phyloP scores from a whole-genome alignment of 2,888 invertebrate genomes.

The Troides oblongomaculatus region DNA sequence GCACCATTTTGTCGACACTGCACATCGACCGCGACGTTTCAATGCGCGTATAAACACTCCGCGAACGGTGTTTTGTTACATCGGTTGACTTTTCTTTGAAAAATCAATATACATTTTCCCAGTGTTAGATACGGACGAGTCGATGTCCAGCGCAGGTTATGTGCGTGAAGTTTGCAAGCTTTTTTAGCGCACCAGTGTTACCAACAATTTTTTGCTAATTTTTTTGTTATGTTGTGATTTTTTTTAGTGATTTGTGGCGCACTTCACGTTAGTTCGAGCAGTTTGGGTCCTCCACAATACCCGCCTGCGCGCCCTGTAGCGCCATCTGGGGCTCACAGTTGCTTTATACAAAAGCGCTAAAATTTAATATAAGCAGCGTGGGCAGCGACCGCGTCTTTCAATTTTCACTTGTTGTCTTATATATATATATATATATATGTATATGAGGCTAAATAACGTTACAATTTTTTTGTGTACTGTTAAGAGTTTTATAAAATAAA shows the following conservation, averaged over 20 bases:
- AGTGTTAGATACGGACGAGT: constrained; percentile 79
- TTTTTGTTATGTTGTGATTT: constrained; percentile 78
- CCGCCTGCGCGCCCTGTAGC: constrained; percentile 38
- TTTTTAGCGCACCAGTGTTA: constrained; percentile 82
- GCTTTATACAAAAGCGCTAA: constrained; percentile 12
- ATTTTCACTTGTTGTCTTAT: too few relatives aligned
- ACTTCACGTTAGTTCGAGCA: constrained; percentile 60
- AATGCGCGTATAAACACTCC: constrained; percentile 78
- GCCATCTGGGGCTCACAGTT: constrained; percentile 27
- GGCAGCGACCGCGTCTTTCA: not conserved
- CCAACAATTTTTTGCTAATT: constrained; percentile 80
- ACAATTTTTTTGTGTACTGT: not conserved
- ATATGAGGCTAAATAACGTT: not conserved
- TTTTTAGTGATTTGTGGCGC: constrained; percentile 70
- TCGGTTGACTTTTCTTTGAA: constrained; percentile 81
- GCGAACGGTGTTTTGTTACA: constrained; percentile 80
- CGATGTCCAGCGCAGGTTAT: constrained; percentile 82
- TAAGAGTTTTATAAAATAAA: too few relatives aligned
- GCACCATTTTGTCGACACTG: constrained; percentile 77
- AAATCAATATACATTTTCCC: constrained; percentile 82
- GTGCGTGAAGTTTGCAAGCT: constrained; percentile 81
- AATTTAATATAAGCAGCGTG: not conserved
- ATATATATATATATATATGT: too few relatives aligned
- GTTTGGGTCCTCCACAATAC: constrained; percentile 69
- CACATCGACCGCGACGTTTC: constrained; percentile 74